These are phyloP conservation scores for Galendromus occidentalis DNA, from an alignment of 1,140 invertebrate genomes.

Conservation along the genomic window DNA sequence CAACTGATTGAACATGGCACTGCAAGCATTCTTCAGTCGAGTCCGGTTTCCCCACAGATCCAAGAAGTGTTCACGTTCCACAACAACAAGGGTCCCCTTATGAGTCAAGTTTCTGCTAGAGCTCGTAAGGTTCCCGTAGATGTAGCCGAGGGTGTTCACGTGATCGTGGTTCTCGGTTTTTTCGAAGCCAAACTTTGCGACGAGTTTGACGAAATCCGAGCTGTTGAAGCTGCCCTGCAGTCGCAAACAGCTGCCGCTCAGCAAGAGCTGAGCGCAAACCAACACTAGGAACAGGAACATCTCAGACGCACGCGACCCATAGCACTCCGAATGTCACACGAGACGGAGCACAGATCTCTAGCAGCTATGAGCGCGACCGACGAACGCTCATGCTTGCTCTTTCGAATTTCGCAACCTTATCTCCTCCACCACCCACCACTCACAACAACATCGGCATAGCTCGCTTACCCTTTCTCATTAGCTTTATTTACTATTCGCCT, in stretches of 20 bases:
- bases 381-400: too few relatives aligned
- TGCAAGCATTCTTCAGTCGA: slow-evolving; percentile 40
- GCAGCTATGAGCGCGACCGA: too few relatives aligned
- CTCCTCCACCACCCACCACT: too few relatives aligned
- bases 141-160: slow-evolving; percentile 67
- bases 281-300: too few relatives aligned
- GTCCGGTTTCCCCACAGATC: slow-evolving; percentile 63
- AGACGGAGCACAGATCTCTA: too few relatives aligned
- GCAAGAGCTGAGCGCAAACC: too few relatives aligned
- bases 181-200: slow-evolving; percentile 87
- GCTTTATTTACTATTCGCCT: too few relatives aligned
- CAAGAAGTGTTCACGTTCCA: slow-evolving; percentile 65
- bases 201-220: slow-evolving; percentile 62
- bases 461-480: too few relatives aligned
- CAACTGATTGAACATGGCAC: slow-evolving; percentile 61
- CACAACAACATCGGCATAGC: too few relatives aligned
- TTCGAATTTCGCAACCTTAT: too few relatives aligned
- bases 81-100: slow-evolving; percentile 57
- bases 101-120: slow-evolving; percentile 3
- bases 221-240: slow-evolving; percentile 27
- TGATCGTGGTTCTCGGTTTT: slow-evolving; percentile 67
- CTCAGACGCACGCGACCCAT: too few relatives aligned
- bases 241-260: slow-evolving; percentile 16
- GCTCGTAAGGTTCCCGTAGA: slow-evolving; percentile 79
- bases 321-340: too few relatives aligned